Conservation (phyloP, 2,888 invertebrate species). For the Miltochrista miniata region DNA sequence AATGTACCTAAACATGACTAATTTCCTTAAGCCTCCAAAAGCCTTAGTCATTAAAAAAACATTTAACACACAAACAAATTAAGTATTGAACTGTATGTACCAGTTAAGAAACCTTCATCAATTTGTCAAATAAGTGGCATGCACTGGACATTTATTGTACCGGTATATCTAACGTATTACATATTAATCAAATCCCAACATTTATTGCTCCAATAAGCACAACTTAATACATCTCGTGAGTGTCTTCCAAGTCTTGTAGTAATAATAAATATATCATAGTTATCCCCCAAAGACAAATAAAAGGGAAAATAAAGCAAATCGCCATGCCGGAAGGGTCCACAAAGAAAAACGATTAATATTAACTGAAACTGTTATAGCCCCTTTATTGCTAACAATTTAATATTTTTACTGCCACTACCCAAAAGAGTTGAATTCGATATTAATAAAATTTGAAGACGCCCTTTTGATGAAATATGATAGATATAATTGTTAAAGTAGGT, state of each 20-base stretch:
- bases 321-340: conserved; percentile 73
- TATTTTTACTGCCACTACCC: conserved; percentile 71
- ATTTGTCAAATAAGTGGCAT: too few relatives aligned
- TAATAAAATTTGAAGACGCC: conserved; percentile 42
- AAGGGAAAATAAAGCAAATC: conserved; percentile 81
- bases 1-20: too few relatives aligned
- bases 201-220: conserved; percentile 52
- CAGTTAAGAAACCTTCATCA: too few relatives aligned
- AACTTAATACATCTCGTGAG: conserved; percentile 76
- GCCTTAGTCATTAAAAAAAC: too few relatives aligned
- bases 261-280: conserved; percentile 83
- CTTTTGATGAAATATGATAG: conserved; percentile 33
- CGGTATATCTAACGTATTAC: conserved; percentile 13
- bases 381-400: conserved; percentile 71
- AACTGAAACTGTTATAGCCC: conserved; percentile 80
- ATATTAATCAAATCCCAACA: conserved; percentile 34
- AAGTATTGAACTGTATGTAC: too few relatives aligned
- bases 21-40: too few relatives aligned
- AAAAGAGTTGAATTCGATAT: conserved; percentile 70
- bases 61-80: too few relatives aligned
- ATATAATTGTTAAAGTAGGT: conserved; percentile 33
- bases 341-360: conserved; percentile 83
- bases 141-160: not conserved
- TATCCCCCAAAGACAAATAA: conserved; percentile 74
- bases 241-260: conserved; percentile 71